Conservation (phyloP, 1,140 invertebrate species). For the Pogonus chalceus region DNA sequence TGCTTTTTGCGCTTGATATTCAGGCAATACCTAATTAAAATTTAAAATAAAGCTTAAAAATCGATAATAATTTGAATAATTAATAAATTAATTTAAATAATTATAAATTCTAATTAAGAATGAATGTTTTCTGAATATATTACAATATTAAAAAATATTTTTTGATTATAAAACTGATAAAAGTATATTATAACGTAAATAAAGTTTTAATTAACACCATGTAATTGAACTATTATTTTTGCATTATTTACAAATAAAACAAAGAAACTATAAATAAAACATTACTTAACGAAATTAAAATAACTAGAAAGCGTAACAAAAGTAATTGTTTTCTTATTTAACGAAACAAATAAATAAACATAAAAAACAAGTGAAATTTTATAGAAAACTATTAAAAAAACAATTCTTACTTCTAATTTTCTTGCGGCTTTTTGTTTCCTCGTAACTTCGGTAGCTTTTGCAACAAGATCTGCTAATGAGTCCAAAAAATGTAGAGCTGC, state of each 20-base stretch:
- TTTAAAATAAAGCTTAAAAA: neutral
- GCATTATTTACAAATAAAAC: no score
- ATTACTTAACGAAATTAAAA: no score
- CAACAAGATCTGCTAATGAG: constrained; percentile 76
- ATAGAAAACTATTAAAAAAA: constrained; percentile 5
- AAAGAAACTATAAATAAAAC: no score
- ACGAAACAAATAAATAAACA: constrained; percentile 3
- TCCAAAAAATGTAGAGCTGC: constrained; percentile 90
- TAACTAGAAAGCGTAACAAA: no score
- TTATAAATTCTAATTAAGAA: no score
- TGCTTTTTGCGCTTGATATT: constrained; percentile 65
- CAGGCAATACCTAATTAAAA: constrained; percentile 54
- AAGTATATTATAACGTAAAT: no score
- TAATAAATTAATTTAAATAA: constrained; percentile 1
- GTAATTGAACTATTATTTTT: no score
- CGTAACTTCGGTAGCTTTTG: constrained; percentile 69
- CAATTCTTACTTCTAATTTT: constrained; percentile 65
- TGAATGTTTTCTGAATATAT: no score
- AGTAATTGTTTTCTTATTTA: no score
- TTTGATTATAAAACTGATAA: no score
- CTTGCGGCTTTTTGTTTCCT: constrained; percentile 80
- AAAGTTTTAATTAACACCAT: no score
- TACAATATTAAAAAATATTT: no score
- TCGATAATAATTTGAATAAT: neutral
- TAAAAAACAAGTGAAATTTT: constrained; percentile 10